A percentile compares a stretch with the other conserved stretches of the same genome.
Conservation (phyloP, 2,113 vertebrate genomes). For the Synodontis membranacea region DNA sequence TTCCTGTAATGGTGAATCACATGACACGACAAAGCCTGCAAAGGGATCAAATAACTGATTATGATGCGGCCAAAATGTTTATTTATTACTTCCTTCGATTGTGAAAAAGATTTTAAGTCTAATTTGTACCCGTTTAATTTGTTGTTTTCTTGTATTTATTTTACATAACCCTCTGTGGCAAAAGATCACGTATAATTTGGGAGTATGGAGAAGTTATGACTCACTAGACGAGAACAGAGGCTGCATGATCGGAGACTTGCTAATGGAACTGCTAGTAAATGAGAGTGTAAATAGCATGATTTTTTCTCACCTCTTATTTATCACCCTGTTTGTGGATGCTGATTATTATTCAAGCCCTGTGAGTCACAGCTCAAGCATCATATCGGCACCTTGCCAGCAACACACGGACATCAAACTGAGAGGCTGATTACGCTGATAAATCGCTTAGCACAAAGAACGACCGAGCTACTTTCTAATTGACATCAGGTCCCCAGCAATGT, state of each 20-base stretch:
- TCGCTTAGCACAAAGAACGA: neutral
- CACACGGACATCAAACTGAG: constrained; percentile 38
- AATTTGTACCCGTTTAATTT: constrained; percentile 59
- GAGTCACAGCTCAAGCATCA: constrained; percentile 49
- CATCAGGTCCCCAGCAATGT: neutral
- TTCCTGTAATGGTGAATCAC: constrained; percentile 38
- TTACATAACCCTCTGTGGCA: constrained; percentile 55
- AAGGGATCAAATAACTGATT: constrained; percentile 58
- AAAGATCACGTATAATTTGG: constrained; percentile 25
- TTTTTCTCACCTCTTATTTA: constrained; percentile 60
- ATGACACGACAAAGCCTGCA: constrained; percentile 38
- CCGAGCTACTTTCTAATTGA: neutral
- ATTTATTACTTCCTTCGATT: constrained; percentile 71
- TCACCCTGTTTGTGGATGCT: constrained; percentile 54
- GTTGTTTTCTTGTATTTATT: constrained; percentile 68
- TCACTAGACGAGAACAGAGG: constrained; percentile 42
- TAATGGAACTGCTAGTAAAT: constrained; percentile 51
- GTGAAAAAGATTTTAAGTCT: constrained; percentile 65
- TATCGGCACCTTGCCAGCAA: constrained; percentile 14
- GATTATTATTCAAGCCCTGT: constrained; percentile 52
- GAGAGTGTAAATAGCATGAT: constrained; percentile 71
- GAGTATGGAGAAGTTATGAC: constrained; percentile 30
- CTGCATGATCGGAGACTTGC: constrained; percentile 54
- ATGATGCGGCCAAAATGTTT: constrained; percentile 67
- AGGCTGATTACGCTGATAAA: constrained; percentile 20